A percentile compares a stretch with the other conserved stretches of the same genome.
These are phyloP conservation scores for Drosophila melanogaster DNA, from an alignment of 1,140 invertebrate genomes.

Conservation along the genomic window Release_6_plus_ISO1_MT NT_033779.5:19331501-19332000, in stretches of 20 bases:
- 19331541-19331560: neutral
- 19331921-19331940: slow-evolving; percentile 29
- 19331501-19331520: slow-evolving; percentile 23
- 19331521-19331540: neutral
- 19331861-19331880: slow-evolving; percentile 73
- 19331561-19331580: slow-evolving; percentile 26
- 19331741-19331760: neutral
- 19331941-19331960: neutral
- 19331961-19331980: slow-evolving; percentile 58
- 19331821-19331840: slow-evolving; percentile 40
- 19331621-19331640: slow-evolving; percentile 36
- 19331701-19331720: slow-evolving; percentile 38
- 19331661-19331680: slow-evolving; percentile 74
- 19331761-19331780: slow-evolving; percentile 45
- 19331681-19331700: slow-evolving; percentile 33
- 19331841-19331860: slow-evolving; percentile 46
- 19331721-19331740: slow-evolving; percentile 15
- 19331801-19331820: slow-evolving; percentile 56
- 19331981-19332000: slow-evolving; percentile 76
- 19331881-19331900: slow-evolving; percentile 65
- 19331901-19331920: slow-evolving; percentile 71
- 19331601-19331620: slow-evolving; percentile 56
- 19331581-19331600: slow-evolving; percentile 61
- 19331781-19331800: slow-evolving; percentile 63
- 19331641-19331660: slow-evolving; percentile 56